These are phyloP conservation scores for Dipodomys merriami DNA, from an alignment of 2,113 vertebrate species.

Conservation along the genomic window DNA sequence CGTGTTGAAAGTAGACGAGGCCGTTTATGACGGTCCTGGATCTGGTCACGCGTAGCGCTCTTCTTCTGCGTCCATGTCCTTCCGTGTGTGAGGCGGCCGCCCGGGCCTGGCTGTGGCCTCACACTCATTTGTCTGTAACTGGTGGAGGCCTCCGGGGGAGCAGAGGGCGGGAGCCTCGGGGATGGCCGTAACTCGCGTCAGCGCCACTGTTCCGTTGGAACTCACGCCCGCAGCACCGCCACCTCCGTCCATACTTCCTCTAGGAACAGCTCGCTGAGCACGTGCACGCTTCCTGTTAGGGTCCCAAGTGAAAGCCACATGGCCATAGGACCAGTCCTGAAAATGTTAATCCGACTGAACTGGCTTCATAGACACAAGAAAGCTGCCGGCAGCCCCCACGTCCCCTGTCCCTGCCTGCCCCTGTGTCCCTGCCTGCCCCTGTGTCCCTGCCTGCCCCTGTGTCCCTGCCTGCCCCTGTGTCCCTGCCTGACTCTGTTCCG, in stretches of 20 bases:
- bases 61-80: no score
- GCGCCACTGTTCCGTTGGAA: background rate
- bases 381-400: background rate
- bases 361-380: background rate
- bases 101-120: background rate
- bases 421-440: no score
- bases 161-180: background rate
- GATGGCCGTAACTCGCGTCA: background rate
- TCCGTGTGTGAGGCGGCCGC: background rate
- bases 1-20: background rate
- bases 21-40: background rate
- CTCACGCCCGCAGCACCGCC: background rate
- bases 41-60: no score
- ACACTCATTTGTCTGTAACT: background rate
- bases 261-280: background rate
- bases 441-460: no score
- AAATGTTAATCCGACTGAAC: background rate
- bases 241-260: background rate
- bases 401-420: background rate
- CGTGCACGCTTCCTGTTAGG: background rate
- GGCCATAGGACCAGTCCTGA: background rate
- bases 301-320: background rate
- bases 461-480: no score
- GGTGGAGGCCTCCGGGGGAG: background rate
- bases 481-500: no score